A percentile compares a stretch with the other conserved stretches of the same genome.
Evolutionary conservation across 2,888 invertebrate species (phyloP).

Genomic region (Cosmopolites sordidus): DNA sequence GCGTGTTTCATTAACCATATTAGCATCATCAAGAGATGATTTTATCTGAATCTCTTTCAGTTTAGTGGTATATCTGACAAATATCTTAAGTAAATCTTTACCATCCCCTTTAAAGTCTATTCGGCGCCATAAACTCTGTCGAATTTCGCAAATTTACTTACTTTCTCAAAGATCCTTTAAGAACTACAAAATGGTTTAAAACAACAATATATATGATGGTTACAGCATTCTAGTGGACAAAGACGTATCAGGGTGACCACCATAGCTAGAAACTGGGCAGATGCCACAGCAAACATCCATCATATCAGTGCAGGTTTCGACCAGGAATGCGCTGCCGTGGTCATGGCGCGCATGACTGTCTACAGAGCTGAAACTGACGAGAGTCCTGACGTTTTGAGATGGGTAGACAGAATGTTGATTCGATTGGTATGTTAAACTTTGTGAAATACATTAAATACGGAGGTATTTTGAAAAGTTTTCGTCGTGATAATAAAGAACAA

Average conservation of each 20-base stretch:
- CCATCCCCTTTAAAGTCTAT: too few relatives aligned
- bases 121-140: too few relatives aligned
- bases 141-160: too few relatives aligned
- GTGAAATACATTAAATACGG: neutral
- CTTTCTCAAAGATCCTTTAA: too few relatives aligned
- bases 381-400: constrained; percentile 94
- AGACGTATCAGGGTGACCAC: constrained; percentile 94
- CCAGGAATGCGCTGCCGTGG: constrained; percentile 96
- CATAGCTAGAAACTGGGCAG: constrained; percentile 97
- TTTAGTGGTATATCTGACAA: too few relatives aligned
- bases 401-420: constrained; percentile 98
- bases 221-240: constrained; percentile 85
- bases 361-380: constrained; percentile 93
- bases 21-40: too few relatives aligned
- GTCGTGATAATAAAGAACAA: neutral
- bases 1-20: too few relatives aligned
- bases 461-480: too few relatives aligned
- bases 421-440: constrained; percentile 65
- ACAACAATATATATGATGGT: constrained; percentile 1
- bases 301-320: constrained; percentile 95
- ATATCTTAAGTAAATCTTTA: too few relatives aligned
- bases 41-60: too few relatives aligned
- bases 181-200: too few relatives aligned
- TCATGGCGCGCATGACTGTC: constrained; percentile 95
- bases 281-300: constrained; percentile 82